Base-by-base conservation (phyloP, 2,113 vertebrate species). In the Brachirus orientalis region DNA sequence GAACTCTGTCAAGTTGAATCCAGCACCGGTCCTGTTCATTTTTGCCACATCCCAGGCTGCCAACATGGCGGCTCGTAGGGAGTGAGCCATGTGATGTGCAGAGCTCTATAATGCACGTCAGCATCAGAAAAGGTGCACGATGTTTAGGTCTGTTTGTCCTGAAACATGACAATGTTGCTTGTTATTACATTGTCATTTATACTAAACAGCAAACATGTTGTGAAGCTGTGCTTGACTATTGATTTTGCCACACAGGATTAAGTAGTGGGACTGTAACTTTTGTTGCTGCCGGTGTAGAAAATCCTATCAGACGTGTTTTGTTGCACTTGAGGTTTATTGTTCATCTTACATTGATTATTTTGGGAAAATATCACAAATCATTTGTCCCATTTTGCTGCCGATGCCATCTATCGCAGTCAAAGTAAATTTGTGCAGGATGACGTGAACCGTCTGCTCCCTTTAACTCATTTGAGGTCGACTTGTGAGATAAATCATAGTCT, bases 311-410 rank as follows among this genome's bases (percentile, higher is more conserved):
- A 19, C 28, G 13, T 55, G 19, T 52, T 45, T 14, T 54, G 6
- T n/a, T 38, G 13, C 19, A 33, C 12, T 19, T 8, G 13, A 35
- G 47, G 7, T 48, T 65, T 16, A 19, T 40, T 53, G 18, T 37
- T 50, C 3, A 59, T 69, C 28, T 37, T 50, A 1, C 8, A 20
- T 18, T 67, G 17, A 47, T 63, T 61, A 50, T 28, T 62, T 46
- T 35, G 41, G 38, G 45, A 60, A 55, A 62, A 46, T 65, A 56
- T 65, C 67, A 78, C 70, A 47, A 51, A 64, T 33, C 4, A 38
- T 14, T 50, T 41, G 44, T 36, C 43, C 28, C 4, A 3, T 56
- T 50, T 10, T 19, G 43, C 53, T 63, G 46, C 19, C 55, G 45
- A 44, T 41, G 35, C 8, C 9, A 5, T 13, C 45, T 33, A 1